Conservation (phyloP, 2,888 invertebrate genomes). For the Brachypalpus laphriformis region DNA sequence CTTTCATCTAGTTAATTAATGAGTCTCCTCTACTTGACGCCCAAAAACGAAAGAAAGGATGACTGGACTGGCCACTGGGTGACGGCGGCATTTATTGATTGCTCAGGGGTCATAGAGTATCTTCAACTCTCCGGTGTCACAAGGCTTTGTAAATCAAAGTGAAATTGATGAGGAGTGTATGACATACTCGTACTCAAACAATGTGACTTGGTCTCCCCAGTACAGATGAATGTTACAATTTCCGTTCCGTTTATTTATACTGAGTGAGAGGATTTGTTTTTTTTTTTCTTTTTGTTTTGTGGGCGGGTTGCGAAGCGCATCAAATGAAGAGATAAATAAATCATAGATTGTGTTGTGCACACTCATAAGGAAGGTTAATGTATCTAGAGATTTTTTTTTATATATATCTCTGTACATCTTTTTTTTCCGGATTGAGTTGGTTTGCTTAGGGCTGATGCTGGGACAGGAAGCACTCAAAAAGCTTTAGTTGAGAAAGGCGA, state of each 20-base stretch:
- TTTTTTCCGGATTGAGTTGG: constrained; percentile 9
- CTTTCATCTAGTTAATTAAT: constrained; percentile 32
- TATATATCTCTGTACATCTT: background rate
- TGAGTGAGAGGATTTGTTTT: background rate
- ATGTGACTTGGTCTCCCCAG: constrained; percentile 9
- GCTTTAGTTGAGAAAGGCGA: background rate
- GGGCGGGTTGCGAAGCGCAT: constrained; percentile 40
- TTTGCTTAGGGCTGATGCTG: background rate
- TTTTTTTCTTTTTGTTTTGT: constrained; percentile 19
- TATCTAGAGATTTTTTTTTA: constrained; percentile 37
- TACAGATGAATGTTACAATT: constrained; percentile 26
- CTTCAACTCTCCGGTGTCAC: constrained; percentile 36
- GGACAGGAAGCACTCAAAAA: constrained; percentile 25
- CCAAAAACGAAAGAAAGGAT: background rate
- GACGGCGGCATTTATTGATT: constrained; percentile 35
- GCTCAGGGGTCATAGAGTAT: constrained; percentile 41
- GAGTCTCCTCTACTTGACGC: constrained; percentile 8
- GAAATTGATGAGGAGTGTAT: constrained; percentile 36
- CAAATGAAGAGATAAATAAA: constrained; percentile 62
- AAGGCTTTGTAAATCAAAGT: constrained; percentile 56
- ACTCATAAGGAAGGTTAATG: constrained; percentile 58
- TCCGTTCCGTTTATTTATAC: constrained; percentile 57
- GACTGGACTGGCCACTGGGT: constrained; percentile 7
- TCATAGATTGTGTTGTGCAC: constrained; percentile 41
- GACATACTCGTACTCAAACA: too few relatives aligned